Percentiles rank a stretch among this genome's conserved stretches.
Evolutionary conservation across 2,113 vertebrate genomes (phyloP).

Genomic region (Hassar affinis): DNA sequence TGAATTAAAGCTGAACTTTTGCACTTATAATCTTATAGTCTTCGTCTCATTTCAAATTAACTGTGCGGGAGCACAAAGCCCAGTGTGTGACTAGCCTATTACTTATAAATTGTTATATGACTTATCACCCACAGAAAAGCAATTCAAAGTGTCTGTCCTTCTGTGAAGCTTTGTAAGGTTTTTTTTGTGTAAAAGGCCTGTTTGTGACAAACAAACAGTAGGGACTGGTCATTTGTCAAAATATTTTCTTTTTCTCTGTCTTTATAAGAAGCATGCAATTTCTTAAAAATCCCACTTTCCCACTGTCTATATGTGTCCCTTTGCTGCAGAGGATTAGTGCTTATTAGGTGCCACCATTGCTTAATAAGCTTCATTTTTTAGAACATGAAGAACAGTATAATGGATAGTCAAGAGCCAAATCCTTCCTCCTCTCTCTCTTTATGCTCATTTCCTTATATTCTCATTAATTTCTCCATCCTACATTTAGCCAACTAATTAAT

Average conservation of each 20-base stretch:
- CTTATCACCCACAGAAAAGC: background rate
- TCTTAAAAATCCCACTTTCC: background rate
- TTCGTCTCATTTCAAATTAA: background rate
- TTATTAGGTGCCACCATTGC: conserved; percentile 45
- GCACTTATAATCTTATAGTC: background rate
- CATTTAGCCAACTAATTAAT: conserved; percentile 50
- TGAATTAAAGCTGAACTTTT: conserved; percentile 1
- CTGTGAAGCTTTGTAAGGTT: background rate
- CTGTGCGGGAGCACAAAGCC: background rate
- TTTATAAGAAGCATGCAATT: background rate
- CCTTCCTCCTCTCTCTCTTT: conserved; percentile 1
- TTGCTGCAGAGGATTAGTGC: conserved; percentile 30
- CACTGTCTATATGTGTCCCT: background rate
- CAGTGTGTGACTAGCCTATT: background rate
- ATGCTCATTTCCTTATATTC: background rate
- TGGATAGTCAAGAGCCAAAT: conserved; percentile 43
- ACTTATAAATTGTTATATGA: background rate
- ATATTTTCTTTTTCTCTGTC: background rate
- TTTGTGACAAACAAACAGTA: conserved; percentile 18
- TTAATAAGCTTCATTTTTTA: conserved; percentile 55
- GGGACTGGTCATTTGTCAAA: conserved; percentile 7
- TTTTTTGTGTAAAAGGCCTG: background rate
- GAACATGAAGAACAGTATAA: conserved; percentile 48
- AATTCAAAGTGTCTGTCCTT: background rate
- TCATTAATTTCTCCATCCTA: conserved; percentile 37